phyloP scores from a whole-genome alignment of 2,113 vertebrate species.

The Paratilapia polleni region DNA sequence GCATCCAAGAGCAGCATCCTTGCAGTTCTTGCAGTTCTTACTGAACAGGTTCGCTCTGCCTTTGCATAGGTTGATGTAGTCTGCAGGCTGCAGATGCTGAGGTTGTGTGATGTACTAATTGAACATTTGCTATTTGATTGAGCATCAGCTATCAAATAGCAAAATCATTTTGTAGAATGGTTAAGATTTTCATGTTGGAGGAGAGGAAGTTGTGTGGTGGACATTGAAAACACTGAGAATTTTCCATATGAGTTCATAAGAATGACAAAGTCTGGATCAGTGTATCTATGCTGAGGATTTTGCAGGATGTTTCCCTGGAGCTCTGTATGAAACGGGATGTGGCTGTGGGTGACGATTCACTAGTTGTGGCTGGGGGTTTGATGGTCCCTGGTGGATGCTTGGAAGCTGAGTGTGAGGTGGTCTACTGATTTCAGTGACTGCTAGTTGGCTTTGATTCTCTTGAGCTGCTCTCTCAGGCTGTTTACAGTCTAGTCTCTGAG shows the following conservation, averaged over 20 bases:
- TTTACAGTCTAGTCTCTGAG: background rate
- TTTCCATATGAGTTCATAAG: too few species aligned
- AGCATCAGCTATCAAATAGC: too few species aligned
- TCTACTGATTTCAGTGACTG: background rate
- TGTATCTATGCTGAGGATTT: background rate
- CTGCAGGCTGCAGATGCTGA: background rate
- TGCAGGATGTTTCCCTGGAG: background rate
- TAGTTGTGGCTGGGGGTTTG: background rate
- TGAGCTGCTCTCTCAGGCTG: background rate
- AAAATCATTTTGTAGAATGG: background rate
- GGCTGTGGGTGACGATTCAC: background rate
- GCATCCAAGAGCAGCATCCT: accelerated
- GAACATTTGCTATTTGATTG: too few species aligned
- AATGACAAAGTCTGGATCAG: background rate
- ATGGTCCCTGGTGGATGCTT: background rate
- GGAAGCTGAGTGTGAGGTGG: background rate
- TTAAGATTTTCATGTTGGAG: background rate
- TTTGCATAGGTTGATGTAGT: background rate
- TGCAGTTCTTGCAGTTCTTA: background rate
- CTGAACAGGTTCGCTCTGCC: accelerated
- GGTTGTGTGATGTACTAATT: too few species aligned
- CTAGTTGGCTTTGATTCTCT: background rate
- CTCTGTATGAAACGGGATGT: background rate
- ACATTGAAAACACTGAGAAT: background rate
- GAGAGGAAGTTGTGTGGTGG: background rate